Conservation (phyloP, 2,113 vertebrate species). For the Gymnarchus niloticus region DNA sequence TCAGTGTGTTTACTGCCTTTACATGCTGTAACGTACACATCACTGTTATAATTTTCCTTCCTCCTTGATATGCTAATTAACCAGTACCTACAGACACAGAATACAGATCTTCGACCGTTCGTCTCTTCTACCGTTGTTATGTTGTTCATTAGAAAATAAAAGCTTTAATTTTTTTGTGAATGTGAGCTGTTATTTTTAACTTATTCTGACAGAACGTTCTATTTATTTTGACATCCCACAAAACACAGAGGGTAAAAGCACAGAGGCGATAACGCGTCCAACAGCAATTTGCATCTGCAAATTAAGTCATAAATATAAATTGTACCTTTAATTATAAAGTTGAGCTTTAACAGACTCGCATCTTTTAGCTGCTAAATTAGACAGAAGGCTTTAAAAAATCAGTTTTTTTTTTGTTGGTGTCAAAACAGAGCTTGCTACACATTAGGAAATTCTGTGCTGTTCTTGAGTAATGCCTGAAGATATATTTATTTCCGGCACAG, state of each 20-base stretch:
- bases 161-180: neutral
- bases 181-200: neutral
- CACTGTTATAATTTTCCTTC: neutral
- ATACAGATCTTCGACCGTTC: neutral
- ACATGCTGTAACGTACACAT: neutral
- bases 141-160: neutral
- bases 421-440: neutral
- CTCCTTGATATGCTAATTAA: neutral
- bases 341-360: neutral
- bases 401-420: neutral
- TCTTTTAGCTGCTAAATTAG: constrained; percentile 14
- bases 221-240: neutral
- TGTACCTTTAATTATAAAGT: constrained; percentile 21
- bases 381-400: neutral
- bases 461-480: constrained; percentile 18
- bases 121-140: neutral
- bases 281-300: constrained; percentile 4
- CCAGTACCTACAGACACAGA: neutral
- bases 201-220: neutral
- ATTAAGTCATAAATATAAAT: constrained; percentile 22
- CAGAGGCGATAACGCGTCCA: neutral
- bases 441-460: neutral
- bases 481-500: neutral
- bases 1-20: neutral
- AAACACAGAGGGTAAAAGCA: neutral